phyloP scores from a whole-genome alignment of 2,797 vertebrate genomes.

The Danionella dracula region DNA sequence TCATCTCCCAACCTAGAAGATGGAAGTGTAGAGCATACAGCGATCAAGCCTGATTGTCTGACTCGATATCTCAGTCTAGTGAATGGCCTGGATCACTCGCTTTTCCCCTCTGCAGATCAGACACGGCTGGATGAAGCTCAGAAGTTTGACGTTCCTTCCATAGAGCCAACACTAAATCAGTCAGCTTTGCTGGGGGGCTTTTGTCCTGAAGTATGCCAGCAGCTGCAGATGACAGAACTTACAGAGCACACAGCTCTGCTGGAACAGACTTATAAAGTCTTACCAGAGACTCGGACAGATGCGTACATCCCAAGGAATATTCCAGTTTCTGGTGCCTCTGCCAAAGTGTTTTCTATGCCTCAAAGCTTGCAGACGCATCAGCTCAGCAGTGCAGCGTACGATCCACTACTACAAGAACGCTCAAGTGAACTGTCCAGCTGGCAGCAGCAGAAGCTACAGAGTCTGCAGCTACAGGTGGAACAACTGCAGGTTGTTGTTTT shows the following conservation, averaged over 20 bases:
- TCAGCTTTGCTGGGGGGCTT: constrained; percentile 75
- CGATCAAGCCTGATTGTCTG: constrained; percentile 24
- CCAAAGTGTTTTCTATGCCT: constrained; percentile 65
- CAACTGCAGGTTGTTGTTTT: constrained; percentile 85
- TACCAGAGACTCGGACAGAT: constrained; percentile 75
- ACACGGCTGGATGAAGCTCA: constrained; percentile 73
- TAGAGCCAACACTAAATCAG: constrained; percentile 89
- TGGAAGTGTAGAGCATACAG: constrained; percentile 54
- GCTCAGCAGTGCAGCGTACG: constrained; percentile 53
- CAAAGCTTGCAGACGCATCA: constrained; percentile 65
- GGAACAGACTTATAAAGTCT: constrained; percentile 71
- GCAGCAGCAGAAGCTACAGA: constrained; percentile 84
- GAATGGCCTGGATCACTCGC: constrained; percentile 76
- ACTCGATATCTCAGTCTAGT: constrained; percentile 74
- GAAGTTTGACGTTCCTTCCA: constrained; percentile 79
- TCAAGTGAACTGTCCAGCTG: constrained; percentile 77
- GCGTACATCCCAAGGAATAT: constrained; percentile 60
- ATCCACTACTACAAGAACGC: constrained; percentile 66
- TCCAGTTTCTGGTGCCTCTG: constrained; percentile 51
- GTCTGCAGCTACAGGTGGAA: constrained; percentile 82
- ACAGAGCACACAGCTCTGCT: constrained; percentile 60
- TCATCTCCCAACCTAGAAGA: constrained; percentile 74
- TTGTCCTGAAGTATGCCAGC: constrained; percentile 75
- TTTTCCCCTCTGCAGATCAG: constrained; percentile 74
- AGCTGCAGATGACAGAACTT: constrained; percentile 70